Evolutionary conservation across 2,113 vertebrate species (phyloP).

Genomic region (Neomonachus schauinslandi): DNA sequence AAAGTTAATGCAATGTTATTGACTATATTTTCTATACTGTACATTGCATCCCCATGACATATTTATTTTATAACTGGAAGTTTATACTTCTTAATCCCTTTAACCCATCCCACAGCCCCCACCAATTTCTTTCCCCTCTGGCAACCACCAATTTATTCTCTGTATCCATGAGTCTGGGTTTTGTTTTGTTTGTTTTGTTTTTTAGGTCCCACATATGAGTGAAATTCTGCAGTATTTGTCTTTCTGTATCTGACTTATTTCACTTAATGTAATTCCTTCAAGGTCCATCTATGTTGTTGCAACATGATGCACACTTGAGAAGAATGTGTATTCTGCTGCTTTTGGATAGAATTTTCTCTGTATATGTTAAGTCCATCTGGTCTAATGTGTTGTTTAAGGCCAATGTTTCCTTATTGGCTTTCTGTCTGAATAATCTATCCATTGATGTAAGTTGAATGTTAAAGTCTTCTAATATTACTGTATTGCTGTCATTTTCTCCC

Average conservation of each 20-base stretch:
- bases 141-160: too few species aligned
- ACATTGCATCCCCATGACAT: neutral
- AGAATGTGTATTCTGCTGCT: neutral
- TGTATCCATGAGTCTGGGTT: neutral
- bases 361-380: neutral
- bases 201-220: neutral
- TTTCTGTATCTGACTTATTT: neutral
- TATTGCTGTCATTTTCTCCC: neutral
- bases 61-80: neutral
- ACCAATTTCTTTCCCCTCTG: neutral
- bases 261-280: neutral
- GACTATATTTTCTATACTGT: neutral
- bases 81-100: neutral
- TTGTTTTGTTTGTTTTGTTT: neutral
- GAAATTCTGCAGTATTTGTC: neutral
- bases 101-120: neutral
- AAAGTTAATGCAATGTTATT: neutral
- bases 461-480: neutral
- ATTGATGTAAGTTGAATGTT: neutral
- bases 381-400: neutral
- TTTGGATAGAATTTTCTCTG: neutral
- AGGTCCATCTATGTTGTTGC: neutral
- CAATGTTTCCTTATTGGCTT: neutral
- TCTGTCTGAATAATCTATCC: neutral
- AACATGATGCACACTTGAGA: neutral